phyloP scores from a whole-genome alignment of 2,797 vertebrate genomes.

The Glossophaga mutica region DNA sequence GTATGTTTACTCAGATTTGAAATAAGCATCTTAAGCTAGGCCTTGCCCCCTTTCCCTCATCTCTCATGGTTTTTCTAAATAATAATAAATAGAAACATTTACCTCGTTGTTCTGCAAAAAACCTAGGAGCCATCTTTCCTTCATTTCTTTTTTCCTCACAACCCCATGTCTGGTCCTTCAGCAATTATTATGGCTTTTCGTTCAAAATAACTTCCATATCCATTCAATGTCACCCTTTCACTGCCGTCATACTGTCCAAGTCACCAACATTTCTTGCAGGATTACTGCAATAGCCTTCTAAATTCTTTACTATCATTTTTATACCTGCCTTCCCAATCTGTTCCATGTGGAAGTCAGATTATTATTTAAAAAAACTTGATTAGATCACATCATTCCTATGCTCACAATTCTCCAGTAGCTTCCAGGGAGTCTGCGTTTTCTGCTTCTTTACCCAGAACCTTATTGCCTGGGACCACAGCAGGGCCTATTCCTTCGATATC shows the following conservation, averaged over 20 bases:
- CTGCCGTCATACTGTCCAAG: background rate
- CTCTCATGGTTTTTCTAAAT: background rate
- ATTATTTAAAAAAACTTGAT: slow-evolving; percentile 3
- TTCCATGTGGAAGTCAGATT: background rate
- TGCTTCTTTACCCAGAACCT: background rate
- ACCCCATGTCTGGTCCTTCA: background rate
- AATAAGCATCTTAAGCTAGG: background rate
- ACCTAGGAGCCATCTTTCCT: background rate
- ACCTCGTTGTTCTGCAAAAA: background rate
- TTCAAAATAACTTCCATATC: background rate
- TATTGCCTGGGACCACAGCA: background rate
- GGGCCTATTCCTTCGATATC: background rate
- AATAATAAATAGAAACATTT: background rate
- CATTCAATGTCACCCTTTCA: background rate
- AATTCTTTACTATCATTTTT: background rate
- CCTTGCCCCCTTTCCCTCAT: background rate
- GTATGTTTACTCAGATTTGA: background rate
- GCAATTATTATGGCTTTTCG: background rate
- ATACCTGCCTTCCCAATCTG: background rate
- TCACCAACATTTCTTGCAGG: background rate
- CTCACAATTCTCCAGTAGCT: background rate
- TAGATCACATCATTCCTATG: background rate
- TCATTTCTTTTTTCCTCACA: background rate
- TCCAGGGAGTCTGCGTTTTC: background rate
- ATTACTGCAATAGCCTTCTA: background rate